These are phyloP conservation scores for Craseonycteris thonglongyai DNA, from an alignment of 2,113 vertebrate species.

Conservation along the genomic window DNA sequence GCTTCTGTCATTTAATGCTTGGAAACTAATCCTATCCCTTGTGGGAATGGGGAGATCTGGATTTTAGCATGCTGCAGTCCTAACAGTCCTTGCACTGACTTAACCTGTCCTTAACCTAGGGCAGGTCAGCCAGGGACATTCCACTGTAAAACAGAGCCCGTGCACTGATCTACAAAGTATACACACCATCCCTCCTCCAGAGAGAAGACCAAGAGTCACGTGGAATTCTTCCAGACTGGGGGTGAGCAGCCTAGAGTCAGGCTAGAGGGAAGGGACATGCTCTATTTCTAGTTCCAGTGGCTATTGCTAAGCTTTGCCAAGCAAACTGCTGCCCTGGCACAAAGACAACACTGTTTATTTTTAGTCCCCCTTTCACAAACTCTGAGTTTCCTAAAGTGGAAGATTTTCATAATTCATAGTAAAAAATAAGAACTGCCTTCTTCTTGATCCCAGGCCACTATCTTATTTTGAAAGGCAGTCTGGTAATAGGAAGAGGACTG, in stretches of 20 bases:
- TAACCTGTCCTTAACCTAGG: not conserved
- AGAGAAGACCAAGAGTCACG: not conserved
- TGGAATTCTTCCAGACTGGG: not conserved
- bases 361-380: not conserved
- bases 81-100: not conserved
- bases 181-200: not conserved
- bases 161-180: not conserved
- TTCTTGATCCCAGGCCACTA: not conserved
- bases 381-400: not conserved
- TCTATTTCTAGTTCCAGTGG: not conserved
- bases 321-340: not conserved
- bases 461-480: not conserved
- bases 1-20: not conserved
- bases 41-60: not conserved
- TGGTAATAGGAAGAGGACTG: not conserved
- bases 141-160: too few species aligned
- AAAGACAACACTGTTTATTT: not conserved
- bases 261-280: not conserved
- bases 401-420: not conserved
- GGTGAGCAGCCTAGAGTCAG: not conserved
- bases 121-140: not conserved
- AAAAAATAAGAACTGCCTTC: not conserved
- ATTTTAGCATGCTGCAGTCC: not conserved
- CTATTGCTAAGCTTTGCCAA: not conserved
- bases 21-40: not conserved